Conservation (phyloP, 2,113 vertebrate species). For the Anseranas semipalmata region DNA sequence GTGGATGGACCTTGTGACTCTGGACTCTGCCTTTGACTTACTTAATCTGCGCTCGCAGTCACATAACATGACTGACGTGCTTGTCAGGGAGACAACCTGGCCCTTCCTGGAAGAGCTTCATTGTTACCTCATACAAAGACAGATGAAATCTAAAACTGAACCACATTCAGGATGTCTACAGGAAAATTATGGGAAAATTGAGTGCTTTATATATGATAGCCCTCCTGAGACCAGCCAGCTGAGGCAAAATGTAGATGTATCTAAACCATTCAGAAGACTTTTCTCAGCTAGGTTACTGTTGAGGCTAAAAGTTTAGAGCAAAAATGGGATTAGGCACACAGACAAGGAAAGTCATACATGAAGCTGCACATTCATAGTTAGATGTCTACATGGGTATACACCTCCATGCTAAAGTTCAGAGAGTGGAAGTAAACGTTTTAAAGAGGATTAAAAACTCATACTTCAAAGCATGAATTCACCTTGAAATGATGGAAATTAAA, state of each 20-base stretch:
- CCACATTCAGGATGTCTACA: background rate
- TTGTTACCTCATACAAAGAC: background rate
- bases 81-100: background rate
- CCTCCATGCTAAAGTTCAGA: background rate
- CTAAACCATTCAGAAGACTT: background rate
- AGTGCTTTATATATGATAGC: background rate
- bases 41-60: background rate
- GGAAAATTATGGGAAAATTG: background rate
- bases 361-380: background rate
- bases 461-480: background rate
- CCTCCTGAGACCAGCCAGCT: background rate
- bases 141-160: background rate
- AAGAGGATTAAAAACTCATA: background rate
- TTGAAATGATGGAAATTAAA: background rate
- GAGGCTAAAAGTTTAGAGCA: background rate
- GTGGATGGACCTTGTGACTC: background rate
- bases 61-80: background rate
- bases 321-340: background rate
- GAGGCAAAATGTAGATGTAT: background rate
- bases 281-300: background rate
- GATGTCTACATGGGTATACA: no score
- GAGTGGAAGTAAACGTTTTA: background rate
- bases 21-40: background rate
- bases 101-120: background rate
- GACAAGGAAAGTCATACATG: background rate